Conservation (phyloP, 1,140 invertebrate species). For the Drosophila grimshawi region DNA sequence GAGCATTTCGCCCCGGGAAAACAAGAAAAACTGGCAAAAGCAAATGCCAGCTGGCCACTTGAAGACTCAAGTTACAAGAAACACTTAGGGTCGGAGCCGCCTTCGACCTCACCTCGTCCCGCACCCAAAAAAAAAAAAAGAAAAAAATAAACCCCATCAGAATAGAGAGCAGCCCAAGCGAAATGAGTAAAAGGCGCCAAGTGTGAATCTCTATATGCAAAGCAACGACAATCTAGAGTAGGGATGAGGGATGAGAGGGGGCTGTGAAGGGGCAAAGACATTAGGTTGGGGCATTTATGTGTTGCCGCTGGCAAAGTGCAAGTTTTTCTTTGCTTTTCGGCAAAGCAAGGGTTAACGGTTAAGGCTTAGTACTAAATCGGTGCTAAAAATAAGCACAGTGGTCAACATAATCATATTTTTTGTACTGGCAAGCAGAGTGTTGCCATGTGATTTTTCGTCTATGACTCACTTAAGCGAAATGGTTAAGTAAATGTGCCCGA, state of each 20-base stretch:
- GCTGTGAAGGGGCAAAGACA: constrained; percentile 9
- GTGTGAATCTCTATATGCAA: constrained; percentile 51
- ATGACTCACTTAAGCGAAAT: too few relatives aligned
- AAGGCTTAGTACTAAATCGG: constrained; percentile 13
- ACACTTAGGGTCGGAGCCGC: constrained; percentile 71
- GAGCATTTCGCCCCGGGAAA: constrained; percentile 38
- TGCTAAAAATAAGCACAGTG: background rate
- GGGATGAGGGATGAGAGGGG: background rate
- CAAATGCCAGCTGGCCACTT: constrained; percentile 78
- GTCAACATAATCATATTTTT: background rate
- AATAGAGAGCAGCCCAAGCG: constrained; percentile 27
- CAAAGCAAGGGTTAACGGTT: constrained; percentile 59
- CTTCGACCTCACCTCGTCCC: constrained; percentile 44
- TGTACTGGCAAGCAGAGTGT: background rate
- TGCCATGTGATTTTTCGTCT: too few relatives aligned
- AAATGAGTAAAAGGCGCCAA: constrained; percentile 73
- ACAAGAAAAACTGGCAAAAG: constrained; percentile 72
- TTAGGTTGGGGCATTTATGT: constrained; percentile 58
- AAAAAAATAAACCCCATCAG: constrained; percentile 19
- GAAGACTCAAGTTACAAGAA: constrained; percentile 82
- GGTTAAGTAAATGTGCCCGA: too few relatives aligned
- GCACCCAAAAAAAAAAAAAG: constrained; percentile 29
- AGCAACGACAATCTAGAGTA: background rate
- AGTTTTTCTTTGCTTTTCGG: constrained; percentile 45
- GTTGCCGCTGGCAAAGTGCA: constrained; percentile 54